Evolutionary conservation across 1,140 invertebrate genomes (phyloP).

Genomic region (Listronotus bonariensis): DNA sequence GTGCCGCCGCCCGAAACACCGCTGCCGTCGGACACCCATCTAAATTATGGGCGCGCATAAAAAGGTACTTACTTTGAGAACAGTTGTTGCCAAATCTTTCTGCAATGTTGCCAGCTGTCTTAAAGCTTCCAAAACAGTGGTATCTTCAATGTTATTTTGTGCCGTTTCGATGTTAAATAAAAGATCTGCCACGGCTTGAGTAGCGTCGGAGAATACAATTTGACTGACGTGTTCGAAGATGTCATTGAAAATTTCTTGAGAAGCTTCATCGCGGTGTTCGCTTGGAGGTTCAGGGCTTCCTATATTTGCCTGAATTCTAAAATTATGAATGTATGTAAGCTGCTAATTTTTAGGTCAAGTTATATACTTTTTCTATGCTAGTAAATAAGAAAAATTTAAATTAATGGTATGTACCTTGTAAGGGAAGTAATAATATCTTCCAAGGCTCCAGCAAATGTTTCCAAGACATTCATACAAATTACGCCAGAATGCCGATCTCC

Average conservation of each 20-base stretch:
- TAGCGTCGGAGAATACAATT: conserved; percentile 49
- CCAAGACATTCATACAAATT: conserved; percentile 55
- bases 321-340: neutral
- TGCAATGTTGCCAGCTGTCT: conserved; percentile 49
- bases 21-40: too few relatives aligned
- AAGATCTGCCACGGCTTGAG: conserved; percentile 48
- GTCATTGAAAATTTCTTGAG: conserved; percentile 50
- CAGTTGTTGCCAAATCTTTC: conserved; percentile 48
- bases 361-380: too few relatives aligned
- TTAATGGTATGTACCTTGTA: conserved; percentile 19
- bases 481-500: conserved; percentile 36
- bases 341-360: too few relatives aligned
- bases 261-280: conserved; percentile 16
- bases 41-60: too few relatives aligned
- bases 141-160: conserved; percentile 43
- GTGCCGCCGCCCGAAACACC: too few relatives aligned
- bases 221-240: conserved; percentile 52
- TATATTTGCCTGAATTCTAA: conserved; percentile 26
- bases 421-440: conserved; percentile 59
- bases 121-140: conserved; percentile 47
- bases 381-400: too few relatives aligned
- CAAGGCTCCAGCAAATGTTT: conserved; percentile 58
- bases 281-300: conserved; percentile 17
- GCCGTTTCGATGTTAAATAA: conserved; percentile 50
- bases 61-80: conserved; percentile 39